Evolutionary conservation across 2,888 invertebrate species (phyloP).

Genomic region (Anodontia alba): DNA sequence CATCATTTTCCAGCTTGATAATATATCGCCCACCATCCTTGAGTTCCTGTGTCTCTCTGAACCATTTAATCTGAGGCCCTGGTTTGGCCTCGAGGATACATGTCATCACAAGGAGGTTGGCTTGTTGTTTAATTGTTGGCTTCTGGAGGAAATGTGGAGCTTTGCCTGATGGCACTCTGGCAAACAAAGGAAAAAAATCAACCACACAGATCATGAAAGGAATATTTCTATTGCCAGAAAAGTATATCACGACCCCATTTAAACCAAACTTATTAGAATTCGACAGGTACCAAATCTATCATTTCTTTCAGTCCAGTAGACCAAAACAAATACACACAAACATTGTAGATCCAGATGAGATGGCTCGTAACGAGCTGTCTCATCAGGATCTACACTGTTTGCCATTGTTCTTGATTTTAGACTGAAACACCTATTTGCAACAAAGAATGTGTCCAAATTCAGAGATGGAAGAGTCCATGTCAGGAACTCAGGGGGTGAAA

Average conservation of each 20-base stretch:
- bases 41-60: constrained; percentile 89
- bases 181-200: neutral
- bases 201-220: neutral
- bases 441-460: too few relatives aligned
- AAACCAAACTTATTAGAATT: neutral
- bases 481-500: too few relatives aligned
- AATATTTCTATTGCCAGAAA: neutral
- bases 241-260: too few relatives aligned
- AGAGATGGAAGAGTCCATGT: too few relatives aligned
- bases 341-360: too few relatives aligned
- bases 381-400: too few relatives aligned
- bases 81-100: constrained; percentile 98
- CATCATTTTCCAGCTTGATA: constrained; percentile 94
- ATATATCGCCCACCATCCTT: constrained; percentile 94
- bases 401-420: too few relatives aligned
- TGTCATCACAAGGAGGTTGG: constrained; percentile 94
- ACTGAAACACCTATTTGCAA: too few relatives aligned
- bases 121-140: constrained; percentile 99
- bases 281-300: too few relatives aligned
- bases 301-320: too few relatives aligned
- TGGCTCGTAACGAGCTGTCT: too few relatives aligned
- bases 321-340: too few relatives aligned
- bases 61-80: constrained; percentile 97
- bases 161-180: constrained; percentile 78
- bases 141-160: constrained; percentile 99